phyloP scores from a whole-genome alignment of 2,888 invertebrate genomes.

The Eristalis pertinax region DNA sequence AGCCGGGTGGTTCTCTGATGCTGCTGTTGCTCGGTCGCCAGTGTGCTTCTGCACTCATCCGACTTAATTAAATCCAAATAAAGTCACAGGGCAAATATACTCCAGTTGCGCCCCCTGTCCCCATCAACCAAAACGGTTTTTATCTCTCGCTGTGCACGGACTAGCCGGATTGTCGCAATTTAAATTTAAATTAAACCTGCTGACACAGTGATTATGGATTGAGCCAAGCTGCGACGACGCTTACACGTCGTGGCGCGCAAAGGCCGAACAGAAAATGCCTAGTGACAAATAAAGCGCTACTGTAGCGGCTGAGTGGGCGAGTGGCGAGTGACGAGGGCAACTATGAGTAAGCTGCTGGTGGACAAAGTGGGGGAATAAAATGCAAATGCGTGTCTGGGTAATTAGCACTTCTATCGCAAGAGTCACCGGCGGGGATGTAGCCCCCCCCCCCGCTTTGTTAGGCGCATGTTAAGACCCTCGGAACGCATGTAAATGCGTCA shows the following conservation, averaged over 20 bases:
- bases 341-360: not conserved
- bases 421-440: conserved; percentile 6
- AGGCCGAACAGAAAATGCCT: conserved; percentile 23
- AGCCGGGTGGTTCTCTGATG: conserved; percentile 7
- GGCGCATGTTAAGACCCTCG: conserved; percentile 30
- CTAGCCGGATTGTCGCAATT: conserved; percentile 46
- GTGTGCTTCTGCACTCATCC: conserved; percentile 24
- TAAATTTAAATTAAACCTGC: conserved; percentile 56
- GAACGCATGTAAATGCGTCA: conserved; percentile 58
- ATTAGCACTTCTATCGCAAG: conserved; percentile 21
- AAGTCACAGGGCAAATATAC: conserved; percentile 57
- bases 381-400: conserved; percentile 32
- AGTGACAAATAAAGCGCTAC: conserved; percentile 54
- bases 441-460: conserved; percentile 18
- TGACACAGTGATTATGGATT: conserved; percentile 59
- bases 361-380: conserved; percentile 24
- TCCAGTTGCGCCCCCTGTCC: not conserved
- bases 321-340: too few relatives aligned
- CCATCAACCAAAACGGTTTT: conserved; percentile 2
- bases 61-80: conserved; percentile 68
- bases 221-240: conserved; percentile 18
- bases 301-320: conserved; percentile 35
- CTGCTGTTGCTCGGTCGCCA: not conserved
- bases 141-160: conserved; percentile 12
- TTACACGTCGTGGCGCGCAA: conserved; percentile 30